Conservation (phyloP, 2,888 invertebrate genomes). For the Zaprionus obscuricornis region DNA sequence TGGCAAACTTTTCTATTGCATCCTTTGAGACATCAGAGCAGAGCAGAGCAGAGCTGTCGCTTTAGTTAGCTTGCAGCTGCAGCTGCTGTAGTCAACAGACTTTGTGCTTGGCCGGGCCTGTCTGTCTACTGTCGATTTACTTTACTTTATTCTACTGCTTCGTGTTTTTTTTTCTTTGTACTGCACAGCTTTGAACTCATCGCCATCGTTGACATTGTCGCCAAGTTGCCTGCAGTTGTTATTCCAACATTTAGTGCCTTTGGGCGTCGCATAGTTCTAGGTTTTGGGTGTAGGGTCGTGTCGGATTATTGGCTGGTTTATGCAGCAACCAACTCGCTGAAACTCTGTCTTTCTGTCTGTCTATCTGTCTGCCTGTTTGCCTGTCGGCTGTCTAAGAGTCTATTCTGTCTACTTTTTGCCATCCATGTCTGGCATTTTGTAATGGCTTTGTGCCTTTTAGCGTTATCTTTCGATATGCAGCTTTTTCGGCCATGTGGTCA, state of each 20-base stretch:
- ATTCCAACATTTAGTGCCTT: slow-evolving; percentile 21
- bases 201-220: slow-evolving; percentile 14
- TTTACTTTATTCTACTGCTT: not conserved
- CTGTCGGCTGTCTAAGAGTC: too few relatives aligned
- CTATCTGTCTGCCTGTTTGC: too few relatives aligned
- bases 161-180: too few relatives aligned
- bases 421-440: slow-evolving; percentile 12
- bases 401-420: not conserved
- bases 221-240: slow-evolving; percentile 37
- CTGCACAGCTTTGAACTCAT: slow-evolving; percentile 33
- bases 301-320: slow-evolving; percentile 72
- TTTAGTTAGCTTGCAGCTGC: slow-evolving; percentile 40
- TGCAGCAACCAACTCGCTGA: slow-evolving; percentile 34
- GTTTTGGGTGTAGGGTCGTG: slow-evolving; percentile 28
- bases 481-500: slow-evolving; percentile 46
- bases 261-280: not conserved
- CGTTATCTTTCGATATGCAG: slow-evolving; percentile 67
- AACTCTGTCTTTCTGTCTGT: too few relatives aligned
- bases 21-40: slow-evolving; percentile 61
- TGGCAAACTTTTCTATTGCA: slow-evolving; percentile 62
- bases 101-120: slow-evolving; percentile 6
- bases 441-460: slow-evolving; percentile 38
- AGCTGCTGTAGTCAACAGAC: slow-evolving; percentile 24
- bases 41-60: too few relatives aligned
- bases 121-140: not conserved